A percentile compares a stretch with the other conserved stretches of the same genome.
phyloP scores from a whole-genome alignment of 2,113 vertebrate genomes.

The Melierax canorus region DNA sequence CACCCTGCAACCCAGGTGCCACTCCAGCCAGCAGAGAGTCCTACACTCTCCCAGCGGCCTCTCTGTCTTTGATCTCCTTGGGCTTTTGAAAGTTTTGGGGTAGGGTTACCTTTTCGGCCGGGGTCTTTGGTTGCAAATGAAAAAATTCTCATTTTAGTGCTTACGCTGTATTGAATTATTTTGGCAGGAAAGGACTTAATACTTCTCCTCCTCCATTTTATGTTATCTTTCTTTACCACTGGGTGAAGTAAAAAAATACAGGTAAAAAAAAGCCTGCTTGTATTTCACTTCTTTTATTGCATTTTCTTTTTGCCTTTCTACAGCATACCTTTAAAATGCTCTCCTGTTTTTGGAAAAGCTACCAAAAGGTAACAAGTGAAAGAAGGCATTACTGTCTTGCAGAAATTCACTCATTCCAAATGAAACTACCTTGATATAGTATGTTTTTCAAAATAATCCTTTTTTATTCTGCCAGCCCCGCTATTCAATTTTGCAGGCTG shows the following conservation, averaged over 20 bases:
- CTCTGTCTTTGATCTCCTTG: neutral
- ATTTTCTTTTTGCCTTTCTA: neutral
- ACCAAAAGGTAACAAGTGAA: neutral
- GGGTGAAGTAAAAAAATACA: neutral
- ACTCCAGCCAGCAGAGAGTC: neutral
- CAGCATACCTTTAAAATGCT: neutral
- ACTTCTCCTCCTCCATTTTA: neutral
- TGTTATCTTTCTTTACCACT: neutral
- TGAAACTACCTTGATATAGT: neutral
- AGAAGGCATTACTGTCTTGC: neutral
- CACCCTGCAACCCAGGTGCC: fast-evolving
- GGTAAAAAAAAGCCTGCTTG: neutral
- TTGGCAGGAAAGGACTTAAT: neutral
- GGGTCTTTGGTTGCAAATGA: neutral
- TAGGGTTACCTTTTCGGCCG: neutral
- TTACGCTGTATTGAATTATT: neutral
- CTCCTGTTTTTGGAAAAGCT: neutral
- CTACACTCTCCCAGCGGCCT: neutral
- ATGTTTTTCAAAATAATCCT: neutral
- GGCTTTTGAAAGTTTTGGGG: neutral
- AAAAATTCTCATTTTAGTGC: neutral
- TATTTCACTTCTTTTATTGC: neutral
- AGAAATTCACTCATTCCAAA: neutral
- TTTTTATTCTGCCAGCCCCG: neutral
- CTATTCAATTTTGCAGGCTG: neutral